Evolutionary conservation across 1,140 invertebrate species (phyloP).

Genomic region (Proctacanthus coquilletti): DNA sequence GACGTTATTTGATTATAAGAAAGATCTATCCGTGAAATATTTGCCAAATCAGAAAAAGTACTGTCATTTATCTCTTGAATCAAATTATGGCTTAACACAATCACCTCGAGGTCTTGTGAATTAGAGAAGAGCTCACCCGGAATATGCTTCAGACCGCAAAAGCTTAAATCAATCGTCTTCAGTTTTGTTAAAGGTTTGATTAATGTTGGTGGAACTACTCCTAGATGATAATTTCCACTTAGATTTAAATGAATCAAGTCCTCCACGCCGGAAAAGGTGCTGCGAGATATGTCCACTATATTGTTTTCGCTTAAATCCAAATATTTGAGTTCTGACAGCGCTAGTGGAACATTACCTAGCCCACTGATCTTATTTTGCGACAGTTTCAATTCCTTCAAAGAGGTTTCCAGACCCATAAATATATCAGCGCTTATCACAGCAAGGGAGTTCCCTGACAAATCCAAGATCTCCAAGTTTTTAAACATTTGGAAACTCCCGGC

Average conservation of each 20-base stretch:
- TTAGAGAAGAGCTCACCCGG: conserved; percentile 54
- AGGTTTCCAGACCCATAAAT: conserved; percentile 57
- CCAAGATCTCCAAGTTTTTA: conserved; percentile 52
- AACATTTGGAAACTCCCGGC: conserved; percentile 61
- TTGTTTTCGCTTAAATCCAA: conserved; percentile 68
- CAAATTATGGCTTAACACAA: conserved; percentile 49
- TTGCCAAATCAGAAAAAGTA: conserved; percentile 53
- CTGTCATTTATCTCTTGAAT: conserved; percentile 54
- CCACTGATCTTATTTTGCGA: conserved; percentile 59
- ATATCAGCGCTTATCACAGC: conserved; percentile 52
- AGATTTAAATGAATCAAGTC: conserved; percentile 59
- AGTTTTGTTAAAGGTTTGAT: conserved; percentile 44
- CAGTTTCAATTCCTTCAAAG: conserved; percentile 53
- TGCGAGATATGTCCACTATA: conserved; percentile 47
- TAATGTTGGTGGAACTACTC: conserved; percentile 37
- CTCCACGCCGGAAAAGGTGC: conserved; percentile 50
- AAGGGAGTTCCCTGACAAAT: conserved; percentile 64
- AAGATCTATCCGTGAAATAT: conserved; percentile 53
- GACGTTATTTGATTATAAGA: conserved; percentile 61
- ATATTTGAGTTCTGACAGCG: conserved; percentile 45
- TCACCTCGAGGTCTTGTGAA: conserved; percentile 42
- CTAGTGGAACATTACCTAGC: conserved; percentile 44
- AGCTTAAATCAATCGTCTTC: conserved; percentile 52
- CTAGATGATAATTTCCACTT: conserved; percentile 55
- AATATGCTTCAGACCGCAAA: conserved; percentile 51